Percentiles rank a stretch among this genome's conserved stretches.
Evolutionary conservation across 2,113 vertebrate species (phyloP).

Genomic region (Vidua macroura): DNA sequence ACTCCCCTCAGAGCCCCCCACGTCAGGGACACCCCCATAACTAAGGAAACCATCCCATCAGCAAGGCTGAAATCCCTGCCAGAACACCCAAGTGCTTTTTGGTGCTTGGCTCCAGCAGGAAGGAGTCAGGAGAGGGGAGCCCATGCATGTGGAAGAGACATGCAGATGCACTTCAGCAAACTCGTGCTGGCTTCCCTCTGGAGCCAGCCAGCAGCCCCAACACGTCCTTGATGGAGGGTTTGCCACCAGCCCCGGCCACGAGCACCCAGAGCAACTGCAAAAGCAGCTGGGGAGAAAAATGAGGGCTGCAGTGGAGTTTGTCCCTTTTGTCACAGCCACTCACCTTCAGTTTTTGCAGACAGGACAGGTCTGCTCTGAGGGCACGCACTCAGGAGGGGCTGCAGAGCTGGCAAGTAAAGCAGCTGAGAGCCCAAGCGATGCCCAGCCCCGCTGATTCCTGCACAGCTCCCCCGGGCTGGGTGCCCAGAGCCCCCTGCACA

Average conservation of each 20-base stretch:
- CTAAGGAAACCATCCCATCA: not conserved
- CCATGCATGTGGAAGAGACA: fast-evolving
- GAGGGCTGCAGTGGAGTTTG: not conserved
- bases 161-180: fast-evolving
- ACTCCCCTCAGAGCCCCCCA: fast-evolving
- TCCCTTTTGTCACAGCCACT: not conserved
- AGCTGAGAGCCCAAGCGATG: fast-evolving
- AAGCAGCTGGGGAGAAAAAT: not conserved
- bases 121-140: not conserved
- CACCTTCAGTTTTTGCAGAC: not conserved
- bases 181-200: fast-evolving
- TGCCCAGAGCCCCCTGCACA: not conserved
- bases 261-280: not conserved
- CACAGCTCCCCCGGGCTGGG: not conserved
- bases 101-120: not conserved
- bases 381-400: not conserved
- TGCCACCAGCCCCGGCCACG: fast-evolving
- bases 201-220: not conserved
- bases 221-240: not conserved
- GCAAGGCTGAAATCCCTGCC: not conserved
- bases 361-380: not conserved
- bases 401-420: not conserved
- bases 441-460: not conserved
- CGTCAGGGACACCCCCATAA: fast-evolving
- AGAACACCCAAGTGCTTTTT: fast-evolving